Conservation (phyloP, 2,113 vertebrate genomes). For the Junco hyemalis region DNA sequence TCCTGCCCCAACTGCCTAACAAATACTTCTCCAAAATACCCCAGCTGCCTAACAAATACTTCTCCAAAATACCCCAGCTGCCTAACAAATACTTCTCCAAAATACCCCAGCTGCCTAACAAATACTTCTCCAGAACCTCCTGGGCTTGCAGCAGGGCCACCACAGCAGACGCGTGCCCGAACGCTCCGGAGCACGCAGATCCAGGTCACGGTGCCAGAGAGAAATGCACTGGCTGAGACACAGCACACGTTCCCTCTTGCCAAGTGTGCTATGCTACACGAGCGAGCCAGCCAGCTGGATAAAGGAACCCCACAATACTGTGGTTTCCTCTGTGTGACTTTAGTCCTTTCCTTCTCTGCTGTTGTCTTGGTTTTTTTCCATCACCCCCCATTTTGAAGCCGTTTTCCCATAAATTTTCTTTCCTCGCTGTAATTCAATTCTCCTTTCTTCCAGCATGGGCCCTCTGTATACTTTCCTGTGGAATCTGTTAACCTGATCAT, state of each 20-base stretch:
- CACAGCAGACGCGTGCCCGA: background rate
- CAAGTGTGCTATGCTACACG: background rate
- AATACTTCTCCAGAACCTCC: background rate
- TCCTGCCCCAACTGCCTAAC: background rate
- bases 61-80: background rate
- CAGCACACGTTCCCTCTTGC: constrained; percentile 6
- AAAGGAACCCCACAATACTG: background rate
- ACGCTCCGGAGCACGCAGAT: background rate
- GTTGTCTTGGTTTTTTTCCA: background rate
- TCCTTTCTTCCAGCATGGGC: background rate
- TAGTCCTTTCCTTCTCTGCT: background rate
- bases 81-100: too few species aligned
- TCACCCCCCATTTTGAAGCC: background rate
- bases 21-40: background rate
- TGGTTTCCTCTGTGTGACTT: background rate
- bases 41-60: background rate
- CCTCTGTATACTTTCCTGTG: background rate
- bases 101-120: background rate
- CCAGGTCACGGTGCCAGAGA: background rate
- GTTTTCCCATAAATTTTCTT: background rate
- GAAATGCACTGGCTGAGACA: background rate
- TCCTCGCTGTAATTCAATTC: background rate
- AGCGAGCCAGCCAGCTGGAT: background rate
- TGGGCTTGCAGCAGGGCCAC: background rate
- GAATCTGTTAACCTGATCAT: background rate